phyloP scores from a whole-genome alignment of 2,888 invertebrate species.

The Coremacera marginata region DNA sequence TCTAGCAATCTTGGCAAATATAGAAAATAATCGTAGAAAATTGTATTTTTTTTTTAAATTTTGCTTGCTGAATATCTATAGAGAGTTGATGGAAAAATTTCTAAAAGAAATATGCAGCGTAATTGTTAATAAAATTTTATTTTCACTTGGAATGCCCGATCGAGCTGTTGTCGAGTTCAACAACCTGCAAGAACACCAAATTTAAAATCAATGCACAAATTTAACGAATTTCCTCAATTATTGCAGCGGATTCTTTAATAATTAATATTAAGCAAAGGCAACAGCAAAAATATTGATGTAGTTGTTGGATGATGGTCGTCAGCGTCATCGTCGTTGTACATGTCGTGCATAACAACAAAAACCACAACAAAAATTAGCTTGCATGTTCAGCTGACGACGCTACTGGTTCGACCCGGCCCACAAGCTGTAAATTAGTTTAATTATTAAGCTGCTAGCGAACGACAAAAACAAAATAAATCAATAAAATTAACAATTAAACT shows the following conservation, averaged over 20 bases:
- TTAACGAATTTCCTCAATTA: too few species aligned
- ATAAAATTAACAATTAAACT: constrained; percentile 1
- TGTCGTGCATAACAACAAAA: constrained; percentile 11
- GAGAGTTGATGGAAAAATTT: neutral
- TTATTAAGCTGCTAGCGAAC: neutral
- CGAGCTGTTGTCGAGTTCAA: neutral
- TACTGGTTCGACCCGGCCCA: neutral
- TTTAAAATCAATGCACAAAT: neutral
- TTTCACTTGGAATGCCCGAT: neutral
- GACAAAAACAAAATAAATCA: neutral
- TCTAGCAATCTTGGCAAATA: too few species aligned
- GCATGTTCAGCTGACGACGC: neutral
- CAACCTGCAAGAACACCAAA: neutral
- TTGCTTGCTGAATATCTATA: too few species aligned
- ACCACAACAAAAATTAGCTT: constrained; percentile 9
- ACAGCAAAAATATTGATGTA: neutral
- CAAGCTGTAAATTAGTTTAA: neutral
- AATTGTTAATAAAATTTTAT: neutral
- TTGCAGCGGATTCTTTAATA: neutral
- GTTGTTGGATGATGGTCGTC: neutral
- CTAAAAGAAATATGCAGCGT: neutral
- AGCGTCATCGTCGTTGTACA: neutral
- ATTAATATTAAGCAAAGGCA: neutral
- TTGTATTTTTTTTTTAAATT: too few species aligned
- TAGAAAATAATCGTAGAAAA: too few species aligned